Evolutionary conservation across 1,140 invertebrate genomes (phyloP).

Genomic region (Orius insidiosus): DNA sequence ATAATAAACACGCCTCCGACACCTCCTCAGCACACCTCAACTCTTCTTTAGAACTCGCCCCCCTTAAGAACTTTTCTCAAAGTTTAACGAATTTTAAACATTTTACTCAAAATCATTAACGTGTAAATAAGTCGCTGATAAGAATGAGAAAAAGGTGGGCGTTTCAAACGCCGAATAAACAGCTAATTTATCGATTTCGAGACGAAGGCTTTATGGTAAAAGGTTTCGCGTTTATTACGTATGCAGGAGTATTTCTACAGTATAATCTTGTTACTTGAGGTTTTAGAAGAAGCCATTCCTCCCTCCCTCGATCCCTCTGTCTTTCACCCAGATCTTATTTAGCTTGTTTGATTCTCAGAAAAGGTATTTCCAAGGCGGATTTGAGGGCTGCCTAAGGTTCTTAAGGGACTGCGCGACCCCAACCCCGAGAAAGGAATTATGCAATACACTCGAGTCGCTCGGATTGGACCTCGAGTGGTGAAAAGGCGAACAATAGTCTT

Average conservation of each 20-base stretch:
- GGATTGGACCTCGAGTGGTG: too few relatives aligned
- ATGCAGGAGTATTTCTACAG: conserved; percentile 21
- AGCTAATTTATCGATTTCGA: too few relatives aligned
- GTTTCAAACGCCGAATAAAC: too few relatives aligned
- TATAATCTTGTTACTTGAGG: conserved; percentile 21
- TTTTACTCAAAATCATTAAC: too few relatives aligned
- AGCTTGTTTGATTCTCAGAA: conserved; percentile 19
- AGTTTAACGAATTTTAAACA: too few relatives aligned
- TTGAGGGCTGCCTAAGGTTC: conserved; percentile 17
- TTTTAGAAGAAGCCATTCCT: conserved; percentile 20
- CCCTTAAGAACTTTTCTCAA: background rate
- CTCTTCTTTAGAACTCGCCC: background rate
- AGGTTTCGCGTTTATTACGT: conserved; percentile 21
- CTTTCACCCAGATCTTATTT: conserved; percentile 17
- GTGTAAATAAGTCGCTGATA: too few relatives aligned
- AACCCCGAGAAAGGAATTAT: conserved; percentile 5
- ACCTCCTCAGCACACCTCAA: background rate
- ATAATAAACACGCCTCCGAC: conserved; percentile 1
- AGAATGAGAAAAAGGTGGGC: too few relatives aligned
- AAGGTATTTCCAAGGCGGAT: conserved; percentile 18
- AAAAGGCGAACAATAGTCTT: conserved; percentile 7
- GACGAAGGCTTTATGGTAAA: conserved; percentile 15
- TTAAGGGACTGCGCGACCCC: conserved; percentile 3
- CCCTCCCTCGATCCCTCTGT: background rate
- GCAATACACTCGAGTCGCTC: conserved; percentile 3